phyloP scores from a whole-genome alignment of 53 echinoderm and acorn worm genomes.

The Holothuria scabra region DNA sequence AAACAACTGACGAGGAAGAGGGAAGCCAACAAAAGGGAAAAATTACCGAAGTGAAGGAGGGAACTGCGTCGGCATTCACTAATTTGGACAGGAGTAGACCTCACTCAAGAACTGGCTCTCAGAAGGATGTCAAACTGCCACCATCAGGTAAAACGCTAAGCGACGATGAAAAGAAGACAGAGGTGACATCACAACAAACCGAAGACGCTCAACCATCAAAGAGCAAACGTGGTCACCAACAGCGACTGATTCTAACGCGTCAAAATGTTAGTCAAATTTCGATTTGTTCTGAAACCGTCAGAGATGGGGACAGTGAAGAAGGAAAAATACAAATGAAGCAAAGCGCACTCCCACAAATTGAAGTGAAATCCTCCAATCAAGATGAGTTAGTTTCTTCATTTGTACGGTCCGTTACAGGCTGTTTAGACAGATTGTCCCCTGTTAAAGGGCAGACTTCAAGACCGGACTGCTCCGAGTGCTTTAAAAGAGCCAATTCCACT shows the following conservation, averaged over 20 bases:
- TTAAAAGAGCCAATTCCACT: background rate
- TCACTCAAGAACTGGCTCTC: background rate
- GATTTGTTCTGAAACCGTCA: background rate
- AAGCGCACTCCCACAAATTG: background rate
- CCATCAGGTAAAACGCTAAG: too few relatives aligned
- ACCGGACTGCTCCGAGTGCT: background rate
- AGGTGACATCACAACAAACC: too few relatives aligned
- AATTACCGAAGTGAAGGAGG: background rate
- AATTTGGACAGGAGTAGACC: background rate
- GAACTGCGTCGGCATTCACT: background rate
- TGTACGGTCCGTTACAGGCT: background rate
- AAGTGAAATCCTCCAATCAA: background rate
- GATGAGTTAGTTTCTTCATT: background rate
- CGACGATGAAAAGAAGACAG: too few relatives aligned
- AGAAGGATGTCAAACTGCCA: too few relatives aligned
- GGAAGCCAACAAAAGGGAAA: background rate
- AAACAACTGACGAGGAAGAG: slow-evolving; percentile 15
- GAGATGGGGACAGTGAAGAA: background rate
- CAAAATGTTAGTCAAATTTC: slow-evolving; percentile 11
- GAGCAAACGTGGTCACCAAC: background rate
- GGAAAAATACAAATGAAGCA: background rate
- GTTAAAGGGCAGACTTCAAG: background rate
- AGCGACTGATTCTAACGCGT: background rate
- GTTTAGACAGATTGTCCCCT: background rate
- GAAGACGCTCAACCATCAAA: background rate